Base-by-base conservation (phyloP, 2,888 invertebrate genomes). In the Pyrrhosoma nymphula region DNA sequence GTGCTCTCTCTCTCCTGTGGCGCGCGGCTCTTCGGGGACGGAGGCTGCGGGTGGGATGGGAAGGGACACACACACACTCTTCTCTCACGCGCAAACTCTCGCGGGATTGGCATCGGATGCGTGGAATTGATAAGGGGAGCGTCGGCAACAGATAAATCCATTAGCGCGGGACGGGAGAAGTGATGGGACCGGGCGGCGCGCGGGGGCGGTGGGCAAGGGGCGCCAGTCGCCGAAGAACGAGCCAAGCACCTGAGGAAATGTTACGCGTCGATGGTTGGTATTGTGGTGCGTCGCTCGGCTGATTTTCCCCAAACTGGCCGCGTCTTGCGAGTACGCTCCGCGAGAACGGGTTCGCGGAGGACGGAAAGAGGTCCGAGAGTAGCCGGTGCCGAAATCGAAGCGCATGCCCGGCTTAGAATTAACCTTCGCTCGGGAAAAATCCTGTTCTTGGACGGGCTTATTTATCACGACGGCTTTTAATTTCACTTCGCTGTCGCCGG, bases 51-150 rank as follows among this genome's bases (percentile, higher is more conserved):
- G 47, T 47, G 47, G 60, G 16, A 60, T 60, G 60, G 60, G 60
- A 60, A 60, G 60, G 60, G 20, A 20, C 20, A 60, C 60, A 60
- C 60, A 8, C 8, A 56, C 56, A 8, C 56, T 56, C 16, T 56
- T 56, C 56, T 60, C 60, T 60, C 60, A 60, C 16, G 16, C n/a
- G 69, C 23, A 1, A 4, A 20, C 47, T 47, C 47, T 20, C 60
- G 26, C 75, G n/a, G 82, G 82, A 82, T 82, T 82, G 82, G 82
- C 35, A 82, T 35, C 30, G 82, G 82, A 82, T 35, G 82, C 82
- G 35, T 82, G 82, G 82, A 82, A 82, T 82, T 82, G 82, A 35
- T 82, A 82, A 82, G 82, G 26, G 82, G 18, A 35, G 82, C 35
- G 82, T 82, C 82, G 12, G 82, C 30, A 35, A 35, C 82, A 30